Conservation (phyloP, 2,888 invertebrate genomes). For the Hypselothyrea guttata region DNA sequence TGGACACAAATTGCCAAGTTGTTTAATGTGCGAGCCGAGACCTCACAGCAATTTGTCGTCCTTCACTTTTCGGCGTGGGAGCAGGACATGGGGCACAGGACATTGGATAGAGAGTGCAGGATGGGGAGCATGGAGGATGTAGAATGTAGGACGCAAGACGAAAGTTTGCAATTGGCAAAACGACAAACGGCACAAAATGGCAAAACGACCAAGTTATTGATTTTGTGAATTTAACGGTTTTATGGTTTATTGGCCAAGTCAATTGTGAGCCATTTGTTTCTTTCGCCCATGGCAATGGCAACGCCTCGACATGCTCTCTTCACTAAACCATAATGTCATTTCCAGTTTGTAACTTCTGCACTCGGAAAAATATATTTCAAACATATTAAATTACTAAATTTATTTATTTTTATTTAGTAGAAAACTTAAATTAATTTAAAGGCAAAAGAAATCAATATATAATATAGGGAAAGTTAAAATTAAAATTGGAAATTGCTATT, state of each 20-base stretch:
- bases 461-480: too few species aligned
- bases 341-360: constrained; percentile 46
- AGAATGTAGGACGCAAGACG: constrained; percentile 2
- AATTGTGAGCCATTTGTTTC: constrained; percentile 70
- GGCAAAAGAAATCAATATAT: too few species aligned
- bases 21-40: constrained; percentile 68
- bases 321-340: constrained; percentile 63
- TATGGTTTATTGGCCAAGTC: constrained; percentile 74
- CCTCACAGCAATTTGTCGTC: constrained; percentile 71
- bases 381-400: too few species aligned
- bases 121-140: constrained; percentile 2
- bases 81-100: not conserved
- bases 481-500: too few species aligned
- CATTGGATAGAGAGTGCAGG: not conserved
- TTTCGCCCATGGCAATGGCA: constrained; percentile 8
- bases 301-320: constrained; percentile 33
- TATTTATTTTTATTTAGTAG: not conserved
- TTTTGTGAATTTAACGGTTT: constrained; percentile 72
- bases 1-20: constrained; percentile 75
- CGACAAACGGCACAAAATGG: constrained; percentile 24
- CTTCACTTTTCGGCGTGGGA: constrained; percentile 42
- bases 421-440: too few species aligned
- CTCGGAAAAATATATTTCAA: too few species aligned
- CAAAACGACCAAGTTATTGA: constrained; percentile 65
- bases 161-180: not conserved